phyloP scores from a whole-genome alignment of 1,140 invertebrate species.

The Microplitis demolitor region DNA sequence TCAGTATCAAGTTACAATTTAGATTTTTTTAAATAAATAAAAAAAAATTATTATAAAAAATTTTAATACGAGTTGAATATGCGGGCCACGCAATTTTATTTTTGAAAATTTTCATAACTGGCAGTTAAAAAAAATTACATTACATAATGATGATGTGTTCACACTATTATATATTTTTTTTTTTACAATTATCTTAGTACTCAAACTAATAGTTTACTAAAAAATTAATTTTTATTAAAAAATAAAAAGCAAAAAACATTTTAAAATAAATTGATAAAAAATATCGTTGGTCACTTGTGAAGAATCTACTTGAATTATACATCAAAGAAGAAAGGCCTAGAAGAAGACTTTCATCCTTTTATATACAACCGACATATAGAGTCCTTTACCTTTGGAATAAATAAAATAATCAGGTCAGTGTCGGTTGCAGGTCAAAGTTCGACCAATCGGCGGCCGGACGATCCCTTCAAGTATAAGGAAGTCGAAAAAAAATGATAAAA shows the following conservation, averaged over 20 bases:
- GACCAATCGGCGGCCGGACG: constrained; percentile 11
- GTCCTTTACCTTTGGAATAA: constrained; percentile 29
- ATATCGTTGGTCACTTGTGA: constrained; percentile 22
- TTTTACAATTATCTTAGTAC: no score
- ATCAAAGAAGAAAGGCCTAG: background rate
- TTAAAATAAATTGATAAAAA: background rate
- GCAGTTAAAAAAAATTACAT: no score
- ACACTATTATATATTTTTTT: no score
- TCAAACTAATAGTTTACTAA: no score
- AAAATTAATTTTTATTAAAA: background rate
- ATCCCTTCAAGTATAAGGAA: background rate
- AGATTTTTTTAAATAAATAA: background rate
- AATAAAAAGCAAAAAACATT: background rate
- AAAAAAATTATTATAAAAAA: background rate
- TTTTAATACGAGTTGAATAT: no score
- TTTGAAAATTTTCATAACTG: no score
- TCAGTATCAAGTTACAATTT: background rate
- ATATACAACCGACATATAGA: constrained; percentile 4
- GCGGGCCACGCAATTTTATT: no score
- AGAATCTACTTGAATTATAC: background rate
- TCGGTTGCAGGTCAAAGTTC: constrained; percentile 20
- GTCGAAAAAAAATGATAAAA: constrained; percentile 25
- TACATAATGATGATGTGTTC: no score
- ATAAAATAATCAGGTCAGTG: constrained; percentile 38
- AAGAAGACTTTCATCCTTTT: constrained; percentile 10